These are phyloP conservation scores for Plecturocebus donacophilus DNA, from an alignment of 2,113 vertebrate species.

Conservation along the genomic window DNA sequence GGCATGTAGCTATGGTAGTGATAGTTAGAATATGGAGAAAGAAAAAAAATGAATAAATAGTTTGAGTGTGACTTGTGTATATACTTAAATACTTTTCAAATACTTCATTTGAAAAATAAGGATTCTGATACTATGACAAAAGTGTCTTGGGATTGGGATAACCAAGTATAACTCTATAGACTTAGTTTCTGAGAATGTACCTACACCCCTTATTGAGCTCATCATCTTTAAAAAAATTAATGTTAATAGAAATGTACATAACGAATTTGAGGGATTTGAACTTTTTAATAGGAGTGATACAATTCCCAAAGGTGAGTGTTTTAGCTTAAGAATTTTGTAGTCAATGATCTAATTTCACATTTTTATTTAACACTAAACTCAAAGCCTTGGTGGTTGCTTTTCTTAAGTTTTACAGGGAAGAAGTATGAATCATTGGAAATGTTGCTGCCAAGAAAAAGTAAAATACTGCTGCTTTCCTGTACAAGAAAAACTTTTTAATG, in stretches of 20 bases:
- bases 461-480: neutral
- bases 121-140: neutral
- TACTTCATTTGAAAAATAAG: neutral
- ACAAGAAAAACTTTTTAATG: neutral
- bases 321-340: neutral
- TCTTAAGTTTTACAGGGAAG: neutral
- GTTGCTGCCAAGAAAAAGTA: neutral
- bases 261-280: neutral
- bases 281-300: neutral
- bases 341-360: neutral
- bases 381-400: neutral
- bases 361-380: slow-evolving; percentile 12
- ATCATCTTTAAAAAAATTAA: neutral
- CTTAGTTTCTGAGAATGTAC: neutral
- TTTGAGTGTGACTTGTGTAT: neutral
- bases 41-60: neutral
- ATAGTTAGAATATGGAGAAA: neutral
- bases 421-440: neutral
- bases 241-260: neutral
- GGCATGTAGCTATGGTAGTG: neutral
- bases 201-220: neutral
- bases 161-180: neutral
- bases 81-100: neutral
- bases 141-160: neutral
- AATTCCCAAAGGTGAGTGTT: neutral